Evolutionary conservation across 1,140 invertebrate genomes (phyloP).

Genomic region (Sminthurides bifidus): DNA sequence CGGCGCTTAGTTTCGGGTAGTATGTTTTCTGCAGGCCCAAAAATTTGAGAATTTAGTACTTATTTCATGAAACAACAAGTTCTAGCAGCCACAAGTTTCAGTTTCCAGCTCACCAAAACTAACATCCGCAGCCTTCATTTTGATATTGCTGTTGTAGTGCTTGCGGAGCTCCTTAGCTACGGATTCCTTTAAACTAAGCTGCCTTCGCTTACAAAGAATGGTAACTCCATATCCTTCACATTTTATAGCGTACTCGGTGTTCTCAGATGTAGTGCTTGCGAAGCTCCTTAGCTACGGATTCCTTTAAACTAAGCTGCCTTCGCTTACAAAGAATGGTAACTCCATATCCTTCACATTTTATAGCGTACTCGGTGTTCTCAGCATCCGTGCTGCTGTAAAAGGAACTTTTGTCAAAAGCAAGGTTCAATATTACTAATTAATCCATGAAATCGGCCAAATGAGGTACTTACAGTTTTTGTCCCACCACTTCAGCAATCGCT

Average conservation of each 20-base stretch:
- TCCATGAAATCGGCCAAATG: too few species aligned
- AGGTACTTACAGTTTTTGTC: slow-evolving; percentile 23
- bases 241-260: slow-evolving; percentile 21
- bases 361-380: slow-evolving; percentile 22
- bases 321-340: slow-evolving; percentile 16
- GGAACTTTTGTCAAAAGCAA: neutral
- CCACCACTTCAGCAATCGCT: slow-evolving; percentile 7
- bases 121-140: slow-evolving; percentile 17
- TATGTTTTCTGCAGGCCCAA: slow-evolving; percentile 7
- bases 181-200: slow-evolving; percentile 19
- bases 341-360: neutral
- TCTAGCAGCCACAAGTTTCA: neutral
- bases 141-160: neutral
- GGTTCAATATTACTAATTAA: neutral
- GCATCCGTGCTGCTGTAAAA: neutral
- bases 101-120: slow-evolving; percentile 13
- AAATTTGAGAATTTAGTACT: neutral
- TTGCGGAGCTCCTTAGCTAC: slow-evolving; percentile 23
- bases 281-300: slow-evolving; percentile 21
- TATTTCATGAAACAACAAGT: too few species aligned
- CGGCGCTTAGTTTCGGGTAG: neutral
- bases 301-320: slow-evolving; percentile 18
- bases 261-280: slow-evolving; percentile 7
- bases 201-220: slow-evolving; percentile 18
- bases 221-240: neutral